These are phyloP conservation scores for Avahi laniger DNA, from an alignment of 2,797 vertebrate genomes.

Conservation along the genomic window DNA sequence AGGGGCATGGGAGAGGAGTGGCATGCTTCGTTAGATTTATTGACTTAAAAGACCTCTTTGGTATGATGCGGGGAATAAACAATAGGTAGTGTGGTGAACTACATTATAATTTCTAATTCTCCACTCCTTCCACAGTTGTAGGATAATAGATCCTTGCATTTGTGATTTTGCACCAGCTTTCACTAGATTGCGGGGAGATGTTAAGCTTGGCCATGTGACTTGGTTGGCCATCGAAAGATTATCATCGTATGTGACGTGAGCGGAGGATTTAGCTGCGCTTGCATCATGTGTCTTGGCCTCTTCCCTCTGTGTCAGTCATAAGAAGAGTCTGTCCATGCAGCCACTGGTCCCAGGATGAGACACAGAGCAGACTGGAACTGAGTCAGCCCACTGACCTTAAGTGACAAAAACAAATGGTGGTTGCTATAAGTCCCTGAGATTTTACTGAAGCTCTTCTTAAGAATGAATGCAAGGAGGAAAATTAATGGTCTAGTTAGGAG, in stretches of 20 bases:
- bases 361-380: not conserved
- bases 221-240: not conserved
- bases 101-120: not conserved
- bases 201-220: not conserved
- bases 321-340: not conserved
- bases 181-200: accelerated
- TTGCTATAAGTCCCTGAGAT: not conserved
- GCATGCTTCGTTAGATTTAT: not conserved
- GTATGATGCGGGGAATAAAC: not conserved
- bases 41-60: not conserved
- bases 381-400: not conserved
- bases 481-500: not conserved
- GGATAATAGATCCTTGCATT: not conserved
- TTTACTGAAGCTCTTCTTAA: not conserved
- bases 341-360: not conserved
- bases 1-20: not conserved
- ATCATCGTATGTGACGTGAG: not conserved
- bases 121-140: not conserved
- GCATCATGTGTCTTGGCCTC: not conserved
- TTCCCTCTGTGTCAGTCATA: not conserved
- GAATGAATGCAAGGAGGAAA: not conserved
- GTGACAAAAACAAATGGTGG: not conserved
- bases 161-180: not conserved
- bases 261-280: not conserved
- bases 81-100: not conserved